Evolutionary conservation across 92 coral and sea anemone genomes (phyloP), one percentile per base, ranked within the genome.

Genomic region (Micromussa lordhowensis): DNA sequence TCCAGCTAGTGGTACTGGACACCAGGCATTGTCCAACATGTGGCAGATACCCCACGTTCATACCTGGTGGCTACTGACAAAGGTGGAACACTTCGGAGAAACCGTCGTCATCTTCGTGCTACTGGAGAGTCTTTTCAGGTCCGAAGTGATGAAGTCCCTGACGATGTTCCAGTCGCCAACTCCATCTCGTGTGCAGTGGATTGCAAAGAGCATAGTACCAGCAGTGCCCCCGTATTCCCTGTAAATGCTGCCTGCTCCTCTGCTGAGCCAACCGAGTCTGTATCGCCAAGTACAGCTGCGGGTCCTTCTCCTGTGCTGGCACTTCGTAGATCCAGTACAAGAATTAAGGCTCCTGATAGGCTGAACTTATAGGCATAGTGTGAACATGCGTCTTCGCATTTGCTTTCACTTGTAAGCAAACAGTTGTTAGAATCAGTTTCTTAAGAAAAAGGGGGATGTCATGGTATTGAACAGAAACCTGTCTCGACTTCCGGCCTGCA

Each of bases 101-200:
- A 93, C 83, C 92, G 85, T 38, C 76, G 63, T 53, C 93, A 87
- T 11, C 35, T 90, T 48, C 75, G 89, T 0, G 83, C 82, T 9
- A 83, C 92, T 24, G 88, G 59, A 51, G 90, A 85, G 87, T n/a
- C 78, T 57, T 35, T 36, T 70, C 63, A 86, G 90, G 28, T 48
- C 84, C 58, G 51, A 19, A 19, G 51, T 34, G 68, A 16, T 30
- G 44, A 44, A 44, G 49, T 82, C 48, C 78, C 78, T 53, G 86
- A 11, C 12, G 78, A 82, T 44, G 18, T 68, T 69, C 61, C 86
- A 14, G 49, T 66, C 32, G 86, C n/a, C 54, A 32, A 82, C 57
- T 66, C 61, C 24, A 68, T 19, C 58, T 82, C 55, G 5, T 28
- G 35, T 58, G 74, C 53, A 55, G 75, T 74, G 13, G 80, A 76